Evolutionary conservation across 2,797 vertebrate species (phyloP).

Genomic region (Borostomias antarcticus): DNA sequence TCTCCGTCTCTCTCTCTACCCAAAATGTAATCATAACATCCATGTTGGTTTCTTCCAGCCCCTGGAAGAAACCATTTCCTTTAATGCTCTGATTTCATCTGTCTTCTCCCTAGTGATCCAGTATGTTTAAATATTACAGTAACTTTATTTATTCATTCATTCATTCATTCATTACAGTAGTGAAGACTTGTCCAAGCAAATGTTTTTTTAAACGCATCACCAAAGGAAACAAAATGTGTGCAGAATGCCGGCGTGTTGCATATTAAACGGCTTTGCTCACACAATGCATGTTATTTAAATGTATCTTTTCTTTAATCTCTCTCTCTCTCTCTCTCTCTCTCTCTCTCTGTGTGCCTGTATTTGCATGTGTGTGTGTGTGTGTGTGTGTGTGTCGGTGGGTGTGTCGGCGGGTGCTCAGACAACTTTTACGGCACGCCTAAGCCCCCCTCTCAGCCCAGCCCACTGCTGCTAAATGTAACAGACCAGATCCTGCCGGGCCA

Average conservation of each 20-base stretch:
- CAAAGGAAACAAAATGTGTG: background rate
- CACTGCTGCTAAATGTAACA: constrained; percentile 93
- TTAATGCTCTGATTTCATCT: background rate
- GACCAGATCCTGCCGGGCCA: constrained; percentile 95
- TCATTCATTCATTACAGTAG: no score
- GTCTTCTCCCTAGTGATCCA: background rate
- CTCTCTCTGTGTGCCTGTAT: background rate
- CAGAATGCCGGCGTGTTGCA: background rate
- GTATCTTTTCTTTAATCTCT: background rate
- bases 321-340: background rate
- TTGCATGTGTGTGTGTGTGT: constrained; percentile 12
- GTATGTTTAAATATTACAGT: constrained; percentile 1
- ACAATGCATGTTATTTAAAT: background rate
- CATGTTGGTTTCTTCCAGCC: no score
- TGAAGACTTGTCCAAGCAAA: constrained; percentile 9
- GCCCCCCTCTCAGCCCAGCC: constrained; percentile 91
- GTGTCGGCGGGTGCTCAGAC: constrained; percentile 72
- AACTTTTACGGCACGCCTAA: constrained; percentile 99
- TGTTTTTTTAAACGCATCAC: constrained; percentile 4
- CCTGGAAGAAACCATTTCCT: background rate
- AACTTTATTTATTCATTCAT: no score
- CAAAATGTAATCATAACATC: no score
- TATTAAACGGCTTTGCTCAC: background rate
- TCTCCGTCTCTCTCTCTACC: background rate
- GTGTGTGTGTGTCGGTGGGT: constrained; percentile 10